These are phyloP conservation scores for Eucriotettix oculatus DNA, from an alignment of 2,888 invertebrate species.

Conservation along the genomic window DNA sequence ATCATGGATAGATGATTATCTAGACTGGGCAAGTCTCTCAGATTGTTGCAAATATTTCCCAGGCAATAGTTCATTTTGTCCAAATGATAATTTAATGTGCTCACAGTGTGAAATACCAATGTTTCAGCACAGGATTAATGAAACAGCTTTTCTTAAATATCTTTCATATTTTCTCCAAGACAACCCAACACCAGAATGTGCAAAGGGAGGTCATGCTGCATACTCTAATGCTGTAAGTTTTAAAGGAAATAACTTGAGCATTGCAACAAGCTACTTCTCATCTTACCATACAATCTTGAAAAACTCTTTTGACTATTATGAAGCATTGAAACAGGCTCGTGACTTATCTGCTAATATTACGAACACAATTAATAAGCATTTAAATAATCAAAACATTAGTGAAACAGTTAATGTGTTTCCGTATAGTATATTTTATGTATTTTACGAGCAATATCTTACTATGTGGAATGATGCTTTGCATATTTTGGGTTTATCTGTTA, in stretches of 20 bases:
- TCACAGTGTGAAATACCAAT: constrained; percentile 33
- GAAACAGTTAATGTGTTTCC: constrained; percentile 55
- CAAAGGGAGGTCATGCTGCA: constrained; percentile 73
- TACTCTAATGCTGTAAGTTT: constrained; percentile 39
- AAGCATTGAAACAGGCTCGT: constrained; percentile 69
- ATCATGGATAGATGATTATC: constrained; percentile 94
- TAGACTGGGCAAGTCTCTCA: constrained; percentile 61
- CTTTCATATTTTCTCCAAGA: constrained; percentile 68
- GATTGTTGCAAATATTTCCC: constrained; percentile 39
- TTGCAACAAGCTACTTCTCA: constrained; percentile 80
- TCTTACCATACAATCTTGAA: constrained; percentile 86
- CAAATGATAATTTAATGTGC: constrained; percentile 22
- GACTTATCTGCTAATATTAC: constrained; percentile 69
- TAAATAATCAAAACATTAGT: constrained; percentile 29
- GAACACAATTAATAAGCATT: constrained; percentile 40
- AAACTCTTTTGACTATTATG: constrained; percentile 76
- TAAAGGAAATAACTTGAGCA: constrained; percentile 23
- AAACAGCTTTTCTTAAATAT: constrained; percentile 48
- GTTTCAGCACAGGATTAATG: constrained; percentile 38
- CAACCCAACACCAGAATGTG: constrained; percentile 54
- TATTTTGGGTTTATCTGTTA: constrained; percentile 48
- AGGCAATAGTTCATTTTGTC: constrained; percentile 43
- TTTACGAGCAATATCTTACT: constrained; percentile 84
- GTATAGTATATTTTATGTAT: constrained; percentile 85
- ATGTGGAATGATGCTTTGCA: constrained; percentile 57